These are phyloP conservation scores for Dunckerocampus dactyliophorus DNA, from an alignment of 2,113 vertebrate genomes.

Conservation along the genomic window DNA sequence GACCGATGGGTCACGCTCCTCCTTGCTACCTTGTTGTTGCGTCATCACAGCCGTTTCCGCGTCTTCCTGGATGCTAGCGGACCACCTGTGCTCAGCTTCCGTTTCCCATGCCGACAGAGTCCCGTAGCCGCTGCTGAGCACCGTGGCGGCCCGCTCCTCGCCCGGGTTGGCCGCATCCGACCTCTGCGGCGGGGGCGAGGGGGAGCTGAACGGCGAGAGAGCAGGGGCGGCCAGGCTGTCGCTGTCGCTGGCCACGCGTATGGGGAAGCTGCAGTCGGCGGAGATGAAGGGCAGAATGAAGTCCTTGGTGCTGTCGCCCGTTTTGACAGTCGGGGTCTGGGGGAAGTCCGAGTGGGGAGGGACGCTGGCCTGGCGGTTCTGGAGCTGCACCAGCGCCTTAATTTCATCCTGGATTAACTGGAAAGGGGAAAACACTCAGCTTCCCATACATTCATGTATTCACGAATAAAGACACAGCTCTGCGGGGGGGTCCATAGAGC, in stretches of 20 bases:
- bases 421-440: not conserved
- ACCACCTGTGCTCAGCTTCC: constrained; percentile 35
- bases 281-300: constrained; percentile 26
- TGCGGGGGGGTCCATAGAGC: too few species aligned
- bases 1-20: not conserved
- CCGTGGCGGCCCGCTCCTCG: constrained; percentile 59
- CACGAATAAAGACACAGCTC: too few species aligned
- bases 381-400: constrained; percentile 82
- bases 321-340: constrained; percentile 37
- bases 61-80: constrained; percentile 29
- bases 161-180: constrained; percentile 47
- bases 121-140: constrained; percentile 83
- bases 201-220: constrained; percentile 57
- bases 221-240: constrained; percentile 41
- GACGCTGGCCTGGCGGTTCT: constrained; percentile 64
- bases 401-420: constrained; percentile 95
- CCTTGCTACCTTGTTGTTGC: constrained; percentile 4
- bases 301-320: constrained; percentile 36
- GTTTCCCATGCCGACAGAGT: constrained; percentile 76
- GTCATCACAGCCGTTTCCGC: constrained; percentile 13
- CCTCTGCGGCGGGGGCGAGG: constrained; percentile 46
- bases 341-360: constrained; percentile 46
- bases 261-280: constrained; percentile 15
- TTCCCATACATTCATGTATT: too few species aligned
- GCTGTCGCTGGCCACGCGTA: constrained; percentile 28